Conservation (phyloP, 2,113 vertebrate species). For the Protomyctophum bolini region DNA sequence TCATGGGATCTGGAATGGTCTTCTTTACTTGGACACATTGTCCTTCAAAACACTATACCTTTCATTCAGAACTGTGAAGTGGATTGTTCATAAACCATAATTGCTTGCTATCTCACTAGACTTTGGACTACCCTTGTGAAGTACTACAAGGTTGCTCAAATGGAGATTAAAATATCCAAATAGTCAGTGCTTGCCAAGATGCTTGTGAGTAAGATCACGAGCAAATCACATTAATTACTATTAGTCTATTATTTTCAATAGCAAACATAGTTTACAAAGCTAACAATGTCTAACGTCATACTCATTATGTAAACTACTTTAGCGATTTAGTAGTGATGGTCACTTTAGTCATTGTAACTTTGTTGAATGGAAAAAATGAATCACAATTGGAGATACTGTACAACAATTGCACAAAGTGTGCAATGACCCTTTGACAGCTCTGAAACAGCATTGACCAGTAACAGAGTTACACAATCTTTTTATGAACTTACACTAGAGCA, state of each 20-base stretch:
- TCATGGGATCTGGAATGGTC: too few relatives aligned
- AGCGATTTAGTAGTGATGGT: too few relatives aligned
- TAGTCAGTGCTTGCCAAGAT: constrained; percentile 25
- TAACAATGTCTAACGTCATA: too few relatives aligned
- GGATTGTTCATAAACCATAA: constrained; percentile 73
- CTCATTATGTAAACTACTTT: too few relatives aligned
- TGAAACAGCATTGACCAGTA: neutral
- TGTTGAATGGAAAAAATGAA: neutral
- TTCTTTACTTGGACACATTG: too few relatives aligned
- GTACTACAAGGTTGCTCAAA: constrained; percentile 52
- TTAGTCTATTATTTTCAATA: too few relatives aligned
- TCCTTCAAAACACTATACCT: neutral
- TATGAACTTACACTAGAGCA: constrained; percentile 59
- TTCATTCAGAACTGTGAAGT: constrained; percentile 39
- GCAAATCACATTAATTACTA: too few relatives aligned
- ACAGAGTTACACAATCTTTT: constrained; percentile 70
- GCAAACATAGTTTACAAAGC: too few relatives aligned
- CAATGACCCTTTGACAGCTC: constrained; percentile 40
- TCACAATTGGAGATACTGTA: neutral
- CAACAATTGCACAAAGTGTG: constrained; percentile 13
- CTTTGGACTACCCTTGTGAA: constrained; percentile 68
- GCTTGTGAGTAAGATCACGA: neutral
- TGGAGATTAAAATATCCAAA: constrained; percentile 53
- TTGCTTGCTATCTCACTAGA: constrained; percentile 73
- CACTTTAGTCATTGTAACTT: too few relatives aligned